Percentiles rank a stretch among this genome's conserved stretches.
Conservation (phyloP, 2,797 vertebrate genomes). For the Botia kubotai region DNA sequence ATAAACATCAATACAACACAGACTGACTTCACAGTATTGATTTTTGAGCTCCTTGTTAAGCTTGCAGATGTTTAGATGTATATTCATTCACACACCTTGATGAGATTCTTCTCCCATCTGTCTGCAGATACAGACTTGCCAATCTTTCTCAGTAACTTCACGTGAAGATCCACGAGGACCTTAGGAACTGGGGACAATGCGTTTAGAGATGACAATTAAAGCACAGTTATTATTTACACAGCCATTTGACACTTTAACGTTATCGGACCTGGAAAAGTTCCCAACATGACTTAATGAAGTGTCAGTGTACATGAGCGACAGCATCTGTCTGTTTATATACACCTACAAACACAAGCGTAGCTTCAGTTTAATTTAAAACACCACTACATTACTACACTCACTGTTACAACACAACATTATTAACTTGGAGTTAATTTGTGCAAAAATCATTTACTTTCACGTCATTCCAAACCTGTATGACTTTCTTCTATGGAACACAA, state of each 20-base stretch:
- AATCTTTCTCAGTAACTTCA: conserved; percentile 97
- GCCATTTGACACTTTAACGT: neutral
- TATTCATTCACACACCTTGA: conserved; percentile 81
- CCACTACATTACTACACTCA: neutral
- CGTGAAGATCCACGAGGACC: conserved; percentile 93
- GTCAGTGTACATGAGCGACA: neutral
- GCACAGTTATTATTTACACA: neutral
- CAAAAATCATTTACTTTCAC: too few relatives aligned
- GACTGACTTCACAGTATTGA: neutral
- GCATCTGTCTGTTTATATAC: neutral
- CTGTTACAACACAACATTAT: neutral
- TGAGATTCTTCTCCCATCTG: conserved; percentile 97
- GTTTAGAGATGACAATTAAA: neutral
- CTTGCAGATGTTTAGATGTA: conserved; percentile 2
- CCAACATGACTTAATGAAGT: neutral
- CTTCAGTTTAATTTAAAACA: neutral
- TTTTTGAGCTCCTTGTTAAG: neutral
- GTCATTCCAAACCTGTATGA: too few relatives aligned
- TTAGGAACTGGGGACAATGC: conserved; percentile 83
- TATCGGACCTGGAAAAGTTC: neutral
- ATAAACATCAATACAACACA: neutral
- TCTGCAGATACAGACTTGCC: conserved; percentile 96
- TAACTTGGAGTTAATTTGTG: too few relatives aligned
- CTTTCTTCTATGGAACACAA: too few relatives aligned
- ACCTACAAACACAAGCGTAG: neutral